These are phyloP conservation scores for Pseudachorutes palmiensis DNA, from an alignment of 1,140 invertebrate species.

Conservation along the genomic window DNA sequence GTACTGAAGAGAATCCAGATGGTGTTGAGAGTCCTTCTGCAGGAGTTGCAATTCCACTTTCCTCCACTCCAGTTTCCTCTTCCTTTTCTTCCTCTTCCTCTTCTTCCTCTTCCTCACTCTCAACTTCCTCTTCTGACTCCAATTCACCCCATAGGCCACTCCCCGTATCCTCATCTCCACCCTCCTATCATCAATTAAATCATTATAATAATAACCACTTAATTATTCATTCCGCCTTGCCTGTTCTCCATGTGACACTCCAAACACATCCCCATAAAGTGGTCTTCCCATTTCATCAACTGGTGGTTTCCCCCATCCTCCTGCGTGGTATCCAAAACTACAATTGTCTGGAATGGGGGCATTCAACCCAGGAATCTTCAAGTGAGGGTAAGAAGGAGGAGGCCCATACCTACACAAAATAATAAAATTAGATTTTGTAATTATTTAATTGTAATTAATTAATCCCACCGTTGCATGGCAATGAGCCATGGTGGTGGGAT, in stretches of 20 bases:
- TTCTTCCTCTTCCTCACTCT: slow-evolving; percentile 73
- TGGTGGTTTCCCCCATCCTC: slow-evolving; percentile 99
- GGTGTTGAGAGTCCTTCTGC: slow-evolving; percentile 86
- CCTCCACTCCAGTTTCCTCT: slow-evolving; percentile 49
- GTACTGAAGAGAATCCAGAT: slow-evolving; percentile 87
- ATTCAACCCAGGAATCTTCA: slow-evolving; percentile 91
- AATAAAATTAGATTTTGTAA: neutral
- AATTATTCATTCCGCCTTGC: slow-evolving; percentile 41
- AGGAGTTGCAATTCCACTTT: slow-evolving; percentile 64
- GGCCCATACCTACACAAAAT: slow-evolving; percentile 67
- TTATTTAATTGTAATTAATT: neutral
- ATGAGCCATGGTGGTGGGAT: slow-evolving; percentile 98
- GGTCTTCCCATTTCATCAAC: slow-evolving; percentile 97
- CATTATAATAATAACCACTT: neutral
- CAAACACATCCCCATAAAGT: slow-evolving; percentile 98
- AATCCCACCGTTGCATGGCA: slow-evolving; percentile 83
- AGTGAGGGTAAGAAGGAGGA: slow-evolving; percentile 96
- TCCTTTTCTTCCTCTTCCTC: slow-evolving; percentile 62
- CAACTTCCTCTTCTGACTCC: slow-evolving; percentile 84
- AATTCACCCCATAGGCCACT: slow-evolving; percentile 93
- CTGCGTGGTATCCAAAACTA: slow-evolving; percentile 97
- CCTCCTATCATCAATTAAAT: slow-evolving; percentile 12
- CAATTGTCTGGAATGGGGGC: slow-evolving; percentile 92
- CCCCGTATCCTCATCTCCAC: slow-evolving; percentile 78
- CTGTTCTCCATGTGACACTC: slow-evolving; percentile 54